These are phyloP conservation scores for Falco concolor DNA, from an alignment of 2,797 vertebrate species.

Conservation along the genomic window DNA sequence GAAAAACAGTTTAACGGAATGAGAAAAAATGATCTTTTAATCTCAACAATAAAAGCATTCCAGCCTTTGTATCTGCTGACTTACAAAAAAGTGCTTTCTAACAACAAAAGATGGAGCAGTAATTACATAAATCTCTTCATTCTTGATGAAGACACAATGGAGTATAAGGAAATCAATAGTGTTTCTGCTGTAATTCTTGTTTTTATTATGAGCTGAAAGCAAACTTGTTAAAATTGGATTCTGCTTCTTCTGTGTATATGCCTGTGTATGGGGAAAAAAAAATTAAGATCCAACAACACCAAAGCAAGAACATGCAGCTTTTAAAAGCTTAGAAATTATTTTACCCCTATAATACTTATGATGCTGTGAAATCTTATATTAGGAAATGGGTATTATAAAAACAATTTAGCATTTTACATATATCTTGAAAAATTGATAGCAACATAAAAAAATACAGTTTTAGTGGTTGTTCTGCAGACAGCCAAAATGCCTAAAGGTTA, in stretches of 20 bases:
- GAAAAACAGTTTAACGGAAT: slow-evolving; percentile 68
- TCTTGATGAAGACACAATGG: slow-evolving; percentile 80
- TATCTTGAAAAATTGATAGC: slow-evolving; percentile 33
- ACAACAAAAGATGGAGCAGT: slow-evolving; percentile 79
- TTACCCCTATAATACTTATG: slow-evolving; percentile 14
- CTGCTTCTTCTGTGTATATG: slow-evolving; percentile 33
- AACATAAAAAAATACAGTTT: slow-evolving; percentile 22
- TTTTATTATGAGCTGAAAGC: slow-evolving; percentile 77
- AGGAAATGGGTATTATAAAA: slow-evolving; percentile 44
- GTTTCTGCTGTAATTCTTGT: slow-evolving; percentile 71
- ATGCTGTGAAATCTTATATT: slow-evolving; percentile 58
- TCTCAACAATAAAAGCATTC: slow-evolving; percentile 76
- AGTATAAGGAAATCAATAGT: slow-evolving; percentile 76
- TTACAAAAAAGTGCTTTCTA: slow-evolving; percentile 76
- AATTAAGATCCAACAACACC: slow-evolving; percentile 55
- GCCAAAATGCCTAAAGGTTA: slow-evolving; percentile 63
- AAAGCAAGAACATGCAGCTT: slow-evolving; percentile 55
- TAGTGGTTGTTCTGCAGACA: neutral
- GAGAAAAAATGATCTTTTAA: slow-evolving; percentile 73
- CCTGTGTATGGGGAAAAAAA: neutral
- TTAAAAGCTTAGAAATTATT: slow-evolving; percentile 64
- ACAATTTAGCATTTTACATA: slow-evolving; percentile 12
- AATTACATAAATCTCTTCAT: slow-evolving; percentile 83
- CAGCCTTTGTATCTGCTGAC: slow-evolving; percentile 80
- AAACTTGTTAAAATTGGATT: slow-evolving; percentile 81